Evolutionary conservation across 1,140 invertebrate genomes (phyloP).

Genomic region (Teleogryllus occipitalis): DNA sequence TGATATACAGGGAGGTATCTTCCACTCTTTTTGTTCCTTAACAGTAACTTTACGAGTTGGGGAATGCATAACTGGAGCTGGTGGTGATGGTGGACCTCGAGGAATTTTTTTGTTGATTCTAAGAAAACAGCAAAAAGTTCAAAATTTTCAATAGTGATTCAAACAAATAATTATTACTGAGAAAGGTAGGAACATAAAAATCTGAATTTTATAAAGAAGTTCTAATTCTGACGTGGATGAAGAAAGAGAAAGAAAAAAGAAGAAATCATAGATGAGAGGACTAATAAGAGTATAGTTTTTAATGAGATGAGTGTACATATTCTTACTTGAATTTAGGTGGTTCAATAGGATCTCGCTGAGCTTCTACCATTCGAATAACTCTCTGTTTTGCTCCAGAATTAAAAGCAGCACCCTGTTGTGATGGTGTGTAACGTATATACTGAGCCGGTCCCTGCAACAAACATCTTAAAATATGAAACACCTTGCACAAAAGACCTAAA

Average conservation of each 20-base stretch:
- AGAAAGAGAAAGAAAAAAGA: background rate
- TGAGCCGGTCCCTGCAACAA: constrained; percentile 68
- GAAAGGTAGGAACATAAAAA: too few species aligned
- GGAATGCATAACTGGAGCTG: constrained; percentile 94
- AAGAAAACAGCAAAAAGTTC: constrained; percentile 22
- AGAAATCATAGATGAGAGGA: background rate
- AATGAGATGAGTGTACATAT: constrained; percentile 20
- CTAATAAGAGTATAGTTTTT: too few species aligned
- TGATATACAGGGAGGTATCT: constrained; percentile 98
- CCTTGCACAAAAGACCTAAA: background rate
- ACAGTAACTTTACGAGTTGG: constrained; percentile 93
- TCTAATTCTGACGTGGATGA: background rate
- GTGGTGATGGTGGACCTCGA: constrained; percentile 93
- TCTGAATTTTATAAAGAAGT: too few species aligned
- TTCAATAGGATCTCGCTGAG: constrained; percentile 96
- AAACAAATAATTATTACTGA: background rate
- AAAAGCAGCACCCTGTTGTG: constrained; percentile 89
- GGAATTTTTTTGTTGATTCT: constrained; percentile 94
- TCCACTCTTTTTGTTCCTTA: constrained; percentile 99
- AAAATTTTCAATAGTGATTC: background rate
- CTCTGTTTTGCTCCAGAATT: constrained; percentile 97
- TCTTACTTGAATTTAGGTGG: constrained; percentile 85
- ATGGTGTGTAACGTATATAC: constrained; percentile 95
- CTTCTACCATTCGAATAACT: constrained; percentile 93
- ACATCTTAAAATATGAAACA: constrained; percentile 21